Evolutionary conservation across 2,888 invertebrate species (phyloP).

Genomic region (Trissoscelio sp.): DNA sequence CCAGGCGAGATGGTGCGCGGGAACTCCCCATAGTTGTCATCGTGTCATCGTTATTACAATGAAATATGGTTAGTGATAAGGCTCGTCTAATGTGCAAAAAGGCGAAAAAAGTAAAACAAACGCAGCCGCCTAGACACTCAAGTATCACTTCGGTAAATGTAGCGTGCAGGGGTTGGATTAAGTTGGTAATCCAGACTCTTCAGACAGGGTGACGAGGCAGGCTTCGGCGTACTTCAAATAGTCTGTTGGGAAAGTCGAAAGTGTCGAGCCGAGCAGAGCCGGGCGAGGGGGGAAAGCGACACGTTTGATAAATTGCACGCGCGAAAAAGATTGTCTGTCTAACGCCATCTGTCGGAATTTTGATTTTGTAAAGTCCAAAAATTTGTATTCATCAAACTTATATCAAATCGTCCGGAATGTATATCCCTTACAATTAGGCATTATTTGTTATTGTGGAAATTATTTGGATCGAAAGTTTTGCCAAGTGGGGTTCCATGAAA

Average conservation of each 20-base stretch:
- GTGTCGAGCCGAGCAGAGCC: constrained; percentile 51
- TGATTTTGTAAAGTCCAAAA: neutral
- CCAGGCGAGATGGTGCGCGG: no score
- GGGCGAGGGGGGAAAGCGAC: constrained; percentile 31
- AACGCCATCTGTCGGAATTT: constrained; percentile 22
- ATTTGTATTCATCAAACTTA: no score
- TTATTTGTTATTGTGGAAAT: no score
- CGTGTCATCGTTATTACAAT: constrained; percentile 2
- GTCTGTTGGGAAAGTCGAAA: constrained; percentile 67
- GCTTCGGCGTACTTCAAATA: constrained; percentile 68
- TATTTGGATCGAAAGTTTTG: constrained; percentile 9
- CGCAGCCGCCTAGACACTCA: constrained; percentile 62
- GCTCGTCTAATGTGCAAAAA: constrained; percentile 52
- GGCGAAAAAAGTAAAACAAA: constrained; percentile 58
- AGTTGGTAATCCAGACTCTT: constrained; percentile 73
- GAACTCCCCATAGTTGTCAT: no score
- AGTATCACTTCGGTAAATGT: constrained; percentile 64
- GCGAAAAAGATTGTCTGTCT: constrained; percentile 45
- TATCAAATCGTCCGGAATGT: constrained; percentile 20
- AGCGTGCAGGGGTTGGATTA: constrained; percentile 69
- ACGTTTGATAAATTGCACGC: constrained; percentile 60
- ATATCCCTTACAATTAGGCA: constrained; percentile 11
- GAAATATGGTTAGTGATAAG: constrained; percentile 44
- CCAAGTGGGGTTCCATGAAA: constrained; percentile 1
- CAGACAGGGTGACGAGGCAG: constrained; percentile 74